Conservation (phyloP, 1,140 invertebrate species). For the Macrotrachela quadricornifera region DNA sequence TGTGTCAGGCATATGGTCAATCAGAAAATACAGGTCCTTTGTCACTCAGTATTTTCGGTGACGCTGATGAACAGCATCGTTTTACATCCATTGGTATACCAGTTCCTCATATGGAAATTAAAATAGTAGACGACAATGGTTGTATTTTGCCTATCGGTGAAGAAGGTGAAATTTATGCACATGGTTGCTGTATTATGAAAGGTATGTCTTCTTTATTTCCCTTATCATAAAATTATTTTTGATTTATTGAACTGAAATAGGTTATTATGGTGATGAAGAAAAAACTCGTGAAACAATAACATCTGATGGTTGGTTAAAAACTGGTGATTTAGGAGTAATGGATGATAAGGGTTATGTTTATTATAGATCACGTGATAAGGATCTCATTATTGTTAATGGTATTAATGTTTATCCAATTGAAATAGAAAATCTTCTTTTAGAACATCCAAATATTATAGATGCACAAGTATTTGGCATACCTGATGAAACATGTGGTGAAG, state of each 20-base stretch:
- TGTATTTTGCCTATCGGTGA: conserved; percentile 47
- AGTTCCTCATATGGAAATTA: conserved; percentile 25
- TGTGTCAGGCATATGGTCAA: neutral
- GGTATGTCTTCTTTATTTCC: conserved; percentile 63
- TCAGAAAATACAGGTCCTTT: neutral
- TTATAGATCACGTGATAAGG: conserved; percentile 62
- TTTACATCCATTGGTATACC: conserved; percentile 3
- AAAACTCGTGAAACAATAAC: neutral
- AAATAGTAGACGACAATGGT: conserved; percentile 48
- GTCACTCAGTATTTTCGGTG: neutral
- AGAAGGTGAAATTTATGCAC: conserved; percentile 55
- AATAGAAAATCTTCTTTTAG: conserved; percentile 40
- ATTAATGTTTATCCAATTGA: conserved; percentile 63
- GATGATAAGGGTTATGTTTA: conserved; percentile 50
- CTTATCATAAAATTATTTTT: conserved; percentile 53
- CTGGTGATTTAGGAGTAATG: conserved; percentile 54
- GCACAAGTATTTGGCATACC: conserved; percentile 46
- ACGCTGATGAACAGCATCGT: neutral
- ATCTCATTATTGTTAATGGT: conserved; percentile 71
- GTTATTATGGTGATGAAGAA: conserved; percentile 37
- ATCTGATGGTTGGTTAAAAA: conserved; percentile 1
- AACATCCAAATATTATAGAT: conserved; percentile 51
- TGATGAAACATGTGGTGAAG: conserved; percentile 59
- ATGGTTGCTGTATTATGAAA: conserved; percentile 58
- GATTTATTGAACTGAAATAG: conserved; percentile 42